Evolutionary conservation across 2,888 invertebrate species (phyloP).

Genomic region (Archips xylosteana): DNA sequence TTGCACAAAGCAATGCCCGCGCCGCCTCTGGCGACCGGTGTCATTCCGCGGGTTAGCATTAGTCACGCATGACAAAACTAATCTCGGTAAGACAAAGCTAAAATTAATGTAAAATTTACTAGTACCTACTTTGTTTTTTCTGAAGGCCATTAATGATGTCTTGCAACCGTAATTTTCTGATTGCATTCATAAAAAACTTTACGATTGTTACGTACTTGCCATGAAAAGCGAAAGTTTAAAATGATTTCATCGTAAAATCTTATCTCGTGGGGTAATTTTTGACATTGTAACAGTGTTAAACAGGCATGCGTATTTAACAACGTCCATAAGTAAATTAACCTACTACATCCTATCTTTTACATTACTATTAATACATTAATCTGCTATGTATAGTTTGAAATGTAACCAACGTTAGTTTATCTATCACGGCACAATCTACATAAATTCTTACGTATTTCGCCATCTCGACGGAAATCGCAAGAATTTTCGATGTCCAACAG

Average conservation of each 20-base stretch:
- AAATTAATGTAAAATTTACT: not conserved
- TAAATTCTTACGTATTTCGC: conserved; percentile 70
- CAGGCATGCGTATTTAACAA: not conserved
- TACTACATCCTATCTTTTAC: no score
- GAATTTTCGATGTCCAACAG: conserved; percentile 53
- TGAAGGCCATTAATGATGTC: not conserved
- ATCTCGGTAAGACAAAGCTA: conserved; percentile 39
- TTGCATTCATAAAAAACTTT: conserved; percentile 14
- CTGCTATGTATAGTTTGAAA: not conserved
- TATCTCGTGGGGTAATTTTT: not conserved
- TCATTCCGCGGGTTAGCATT: conserved; percentile 74
- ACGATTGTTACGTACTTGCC: conserved; percentile 12
- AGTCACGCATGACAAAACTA: conserved; percentile 66
- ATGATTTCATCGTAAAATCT: conserved; percentile 16
- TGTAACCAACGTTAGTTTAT: conserved; percentile 49
- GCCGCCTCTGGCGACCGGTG: conserved; percentile 71
- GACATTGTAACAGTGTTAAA: not conserved
- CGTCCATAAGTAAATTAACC: no score
- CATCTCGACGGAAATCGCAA: conserved; percentile 57
- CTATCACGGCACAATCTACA: conserved; percentile 65
- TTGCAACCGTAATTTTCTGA: conserved; percentile 12
- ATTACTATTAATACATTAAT: no score
- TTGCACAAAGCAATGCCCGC: conserved; percentile 74
- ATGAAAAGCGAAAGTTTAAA: conserved; percentile 25
- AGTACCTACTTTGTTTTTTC: not conserved